phyloP scores from a whole-genome alignment of 2,113 vertebrate genomes.

The Phodopus roborovskii region DNA sequence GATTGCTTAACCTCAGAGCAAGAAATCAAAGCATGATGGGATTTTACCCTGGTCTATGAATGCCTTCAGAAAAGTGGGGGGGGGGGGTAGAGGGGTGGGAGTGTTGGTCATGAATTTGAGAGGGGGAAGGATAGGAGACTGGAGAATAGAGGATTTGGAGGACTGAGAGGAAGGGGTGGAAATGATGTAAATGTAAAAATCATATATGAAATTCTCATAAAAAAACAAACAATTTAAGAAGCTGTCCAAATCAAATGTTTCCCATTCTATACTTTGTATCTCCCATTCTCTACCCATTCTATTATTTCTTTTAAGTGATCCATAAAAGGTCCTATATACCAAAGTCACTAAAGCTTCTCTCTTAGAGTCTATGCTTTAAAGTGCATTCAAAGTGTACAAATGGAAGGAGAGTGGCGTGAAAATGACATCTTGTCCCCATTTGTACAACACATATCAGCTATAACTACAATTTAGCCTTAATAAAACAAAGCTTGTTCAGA shows the following conservation, averaged over 20 bases:
- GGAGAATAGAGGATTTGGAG: neutral
- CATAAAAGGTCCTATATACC: conserved; percentile 42
- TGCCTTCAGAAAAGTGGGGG: conserved; percentile 3
- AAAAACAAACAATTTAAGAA: neutral
- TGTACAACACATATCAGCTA: conserved; percentile 68
- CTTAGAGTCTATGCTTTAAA: conserved; percentile 52
- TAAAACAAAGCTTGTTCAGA: conserved; percentile 65
- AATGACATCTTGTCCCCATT: conserved; percentile 65
- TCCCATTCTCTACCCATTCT: conserved; percentile 19
- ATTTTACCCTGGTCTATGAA: neutral
- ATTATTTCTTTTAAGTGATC: conserved; percentile 60
- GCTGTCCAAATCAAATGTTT: conserved; percentile 29
- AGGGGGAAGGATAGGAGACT: neutral
- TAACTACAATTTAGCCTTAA: conserved; percentile 67
- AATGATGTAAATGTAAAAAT: neutral
- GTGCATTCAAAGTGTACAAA: conserved; percentile 58
- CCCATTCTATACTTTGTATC: neutral
- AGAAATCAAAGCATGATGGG: neutral
- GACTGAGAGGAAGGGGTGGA: neutral
- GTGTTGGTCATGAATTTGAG: neutral
- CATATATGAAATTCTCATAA: neutral
- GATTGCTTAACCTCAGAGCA: neutral
- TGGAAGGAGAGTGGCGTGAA: conserved; percentile 64
- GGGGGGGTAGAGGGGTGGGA: too few relatives aligned
- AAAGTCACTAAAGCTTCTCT: conserved; percentile 40